phyloP scores from a whole-genome alignment of 2,888 invertebrate species.

The Ophraella communa region DNA sequence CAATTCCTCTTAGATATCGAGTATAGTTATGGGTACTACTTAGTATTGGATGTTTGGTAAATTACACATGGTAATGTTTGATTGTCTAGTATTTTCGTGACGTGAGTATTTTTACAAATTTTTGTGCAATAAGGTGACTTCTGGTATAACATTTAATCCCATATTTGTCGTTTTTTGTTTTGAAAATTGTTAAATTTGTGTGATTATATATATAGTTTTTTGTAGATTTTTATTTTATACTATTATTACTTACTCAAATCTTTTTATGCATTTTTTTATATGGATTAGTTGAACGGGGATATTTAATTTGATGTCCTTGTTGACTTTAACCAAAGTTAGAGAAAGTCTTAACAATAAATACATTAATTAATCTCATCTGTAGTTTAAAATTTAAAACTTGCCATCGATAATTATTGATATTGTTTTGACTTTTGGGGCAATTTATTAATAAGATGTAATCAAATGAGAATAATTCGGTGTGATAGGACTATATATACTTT shows the following conservation, averaged over 20 bases:
- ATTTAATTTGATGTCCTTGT: not conserved
- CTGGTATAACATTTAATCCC: not conserved
- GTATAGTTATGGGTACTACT: too few relatives aligned
- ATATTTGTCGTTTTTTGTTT: not conserved
- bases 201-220: not conserved
- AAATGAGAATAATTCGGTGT: constrained; percentile 32
- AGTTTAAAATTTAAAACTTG: too few relatives aligned
- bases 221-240: not conserved
- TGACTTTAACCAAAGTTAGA: not conserved
- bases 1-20: too few relatives aligned
- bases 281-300: too few relatives aligned
- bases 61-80: too few relatives aligned
- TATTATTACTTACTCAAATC: not conserved
- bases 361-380: too few relatives aligned
- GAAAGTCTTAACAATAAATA: not conserved
- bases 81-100: too few relatives aligned
- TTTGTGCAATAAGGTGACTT: not conserved
- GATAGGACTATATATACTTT: constrained; percentile 34
- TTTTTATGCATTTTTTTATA: not conserved
- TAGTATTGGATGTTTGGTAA: too few relatives aligned
- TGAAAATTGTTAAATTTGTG: not conserved
- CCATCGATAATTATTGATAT: too few relatives aligned
- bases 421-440: not conserved
- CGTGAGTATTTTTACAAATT: too few relatives aligned
- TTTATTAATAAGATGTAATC: constrained; percentile 18